Evolutionary conservation across 2,888 invertebrate genomes (phyloP).

Genomic region (Orthosia gothica): DNA sequence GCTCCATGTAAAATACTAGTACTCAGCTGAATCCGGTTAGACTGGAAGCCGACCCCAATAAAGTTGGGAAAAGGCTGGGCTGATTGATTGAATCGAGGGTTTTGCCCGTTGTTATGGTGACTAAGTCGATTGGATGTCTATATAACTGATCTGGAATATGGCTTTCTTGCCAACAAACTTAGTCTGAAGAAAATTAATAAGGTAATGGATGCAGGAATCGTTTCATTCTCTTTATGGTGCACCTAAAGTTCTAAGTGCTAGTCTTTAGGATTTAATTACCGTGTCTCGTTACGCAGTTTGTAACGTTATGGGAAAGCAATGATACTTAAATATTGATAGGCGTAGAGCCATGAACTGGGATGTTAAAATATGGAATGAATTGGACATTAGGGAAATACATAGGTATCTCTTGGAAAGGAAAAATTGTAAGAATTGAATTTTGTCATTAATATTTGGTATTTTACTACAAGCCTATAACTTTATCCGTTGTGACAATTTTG

Average conservation of each 20-base stretch:
- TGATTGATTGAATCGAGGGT: too few species aligned
- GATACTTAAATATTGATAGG: slow-evolving; percentile 24
- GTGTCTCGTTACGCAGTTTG: slow-evolving; percentile 24
- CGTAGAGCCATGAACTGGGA: slow-evolving; percentile 4
- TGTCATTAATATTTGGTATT: background rate
- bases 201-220: slow-evolving; percentile 23
- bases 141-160: too few species aligned
- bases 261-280: slow-evolving; percentile 53
- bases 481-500: too few species aligned
- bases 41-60: too few species aligned
- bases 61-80: too few species aligned
- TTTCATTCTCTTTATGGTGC: slow-evolving; percentile 38
- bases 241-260: slow-evolving; percentile 51
- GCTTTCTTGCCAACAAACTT: background rate
- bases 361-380: slow-evolving; percentile 15
- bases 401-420: too few species aligned
- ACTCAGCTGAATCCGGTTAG: too few species aligned
- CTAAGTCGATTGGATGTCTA: too few species aligned
- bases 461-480: too few species aligned
- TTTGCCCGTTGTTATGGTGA: too few species aligned
- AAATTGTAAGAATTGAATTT: background rate
- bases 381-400: background rate
- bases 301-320: slow-evolving; percentile 23
- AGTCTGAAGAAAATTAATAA: slow-evolving; percentile 38
- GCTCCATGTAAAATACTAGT: too few species aligned